These are phyloP conservation scores for Drosophila ustulata DNA, from an alignment of 2,888 invertebrate species.

Conservation along the genomic window DNA sequence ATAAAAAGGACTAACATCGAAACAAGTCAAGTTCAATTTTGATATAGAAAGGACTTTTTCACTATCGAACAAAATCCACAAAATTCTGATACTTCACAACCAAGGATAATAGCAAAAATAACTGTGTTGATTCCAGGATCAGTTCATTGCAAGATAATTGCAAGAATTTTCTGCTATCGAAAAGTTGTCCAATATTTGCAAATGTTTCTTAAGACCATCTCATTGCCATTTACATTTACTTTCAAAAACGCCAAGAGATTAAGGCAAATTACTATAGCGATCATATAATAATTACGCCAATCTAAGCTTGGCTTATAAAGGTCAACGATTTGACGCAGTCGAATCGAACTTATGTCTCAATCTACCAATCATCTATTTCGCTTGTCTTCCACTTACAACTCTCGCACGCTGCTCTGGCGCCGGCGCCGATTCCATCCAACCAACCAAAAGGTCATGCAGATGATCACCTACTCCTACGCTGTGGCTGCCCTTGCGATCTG, in stretches of 20 bases:
- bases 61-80: not conserved
- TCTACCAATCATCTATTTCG: slow-evolving; percentile 33
- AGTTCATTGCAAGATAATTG: not conserved
- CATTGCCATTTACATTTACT: slow-evolving; percentile 32
- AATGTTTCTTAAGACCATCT: slow-evolving; percentile 12
- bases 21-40: not conserved
- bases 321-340: slow-evolving; percentile 25
- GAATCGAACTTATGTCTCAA: slow-evolving; percentile 39
- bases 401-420: slow-evolving; percentile 5
- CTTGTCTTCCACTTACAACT: slow-evolving; percentile 15
- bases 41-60: not conserved
- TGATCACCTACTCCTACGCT: slow-evolving; percentile 77
- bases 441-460: slow-evolving; percentile 82
- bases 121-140: not conserved
- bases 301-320: slow-evolving; percentile 52
- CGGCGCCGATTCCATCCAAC: slow-evolving; percentile 11
- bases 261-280: slow-evolving; percentile 29
- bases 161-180: not conserved
- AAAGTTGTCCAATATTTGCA: not conserved
- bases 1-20: slow-evolving; percentile 9
- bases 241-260: slow-evolving; percentile 41
- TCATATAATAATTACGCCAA: slow-evolving; percentile 40
- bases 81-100: not conserved
- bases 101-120: not conserved
- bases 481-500: slow-evolving; percentile 81